phyloP scores from a whole-genome alignment of 92 coral and sea anemone species.

The Blastomussa wellsi region DNA sequence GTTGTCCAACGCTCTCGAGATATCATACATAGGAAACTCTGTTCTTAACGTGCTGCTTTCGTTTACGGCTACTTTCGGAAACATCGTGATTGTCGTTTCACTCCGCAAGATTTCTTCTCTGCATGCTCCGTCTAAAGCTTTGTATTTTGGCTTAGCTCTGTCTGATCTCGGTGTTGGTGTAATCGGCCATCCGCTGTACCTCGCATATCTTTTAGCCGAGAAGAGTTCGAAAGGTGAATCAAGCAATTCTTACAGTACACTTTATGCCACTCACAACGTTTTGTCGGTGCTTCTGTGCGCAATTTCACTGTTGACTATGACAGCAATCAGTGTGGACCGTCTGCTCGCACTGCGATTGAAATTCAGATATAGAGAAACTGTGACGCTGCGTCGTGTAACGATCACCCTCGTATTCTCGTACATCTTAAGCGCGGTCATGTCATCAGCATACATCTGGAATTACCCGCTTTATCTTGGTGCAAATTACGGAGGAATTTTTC shows the following conservation, averaged over 20 bases:
- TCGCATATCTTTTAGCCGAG: slow-evolving; percentile 9
- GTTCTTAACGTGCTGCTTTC: neutral
- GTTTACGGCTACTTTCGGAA: slow-evolving; percentile 12
- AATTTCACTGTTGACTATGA: slow-evolving; percentile 9
- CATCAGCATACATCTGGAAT: slow-evolving; percentile 8
- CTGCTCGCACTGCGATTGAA: slow-evolving; percentile 1
- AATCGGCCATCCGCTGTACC: neutral
- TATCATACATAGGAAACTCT: slow-evolving; percentile 4
- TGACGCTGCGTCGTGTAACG: neutral
- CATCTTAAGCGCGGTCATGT: slow-evolving; percentile 13
- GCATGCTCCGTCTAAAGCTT: slow-evolving; percentile 22
- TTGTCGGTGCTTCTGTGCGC: slow-evolving; percentile 7
- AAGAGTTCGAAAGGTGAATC: neutral
- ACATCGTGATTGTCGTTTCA: slow-evolving; percentile 10
- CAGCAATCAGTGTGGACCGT: slow-evolving; percentile 1
- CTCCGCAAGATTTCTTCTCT: neutral
- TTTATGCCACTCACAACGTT: slow-evolving; percentile 2
- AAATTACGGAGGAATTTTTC: slow-evolving; percentile 5
- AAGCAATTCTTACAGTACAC: neutral
- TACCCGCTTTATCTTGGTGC: slow-evolving; percentile 1
- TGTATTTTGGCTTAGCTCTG: neutral
- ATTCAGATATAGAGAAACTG: slow-evolving; percentile 20
- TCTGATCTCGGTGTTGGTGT: slow-evolving; percentile 15
- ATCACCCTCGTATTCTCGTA: neutral
- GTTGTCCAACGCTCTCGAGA: neutral